These are phyloP conservation scores for Actinopyga echinites DNA, from an alignment of 53 echinoderm and acorn worm species.

Conservation along the genomic window DNA sequence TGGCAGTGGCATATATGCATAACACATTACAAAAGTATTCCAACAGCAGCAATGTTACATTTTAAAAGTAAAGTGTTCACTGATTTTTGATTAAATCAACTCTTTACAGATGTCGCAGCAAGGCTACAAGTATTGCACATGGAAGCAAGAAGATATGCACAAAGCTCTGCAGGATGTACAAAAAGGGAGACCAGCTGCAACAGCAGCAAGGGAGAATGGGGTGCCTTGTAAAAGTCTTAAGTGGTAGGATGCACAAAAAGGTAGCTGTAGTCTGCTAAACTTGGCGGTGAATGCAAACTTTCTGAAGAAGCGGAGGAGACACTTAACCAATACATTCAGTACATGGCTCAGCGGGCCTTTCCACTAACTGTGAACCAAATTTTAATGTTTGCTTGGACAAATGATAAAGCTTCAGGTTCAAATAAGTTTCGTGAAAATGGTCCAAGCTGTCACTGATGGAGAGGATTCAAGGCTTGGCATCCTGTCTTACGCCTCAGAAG, in stretches of 20 bases:
- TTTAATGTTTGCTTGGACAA: slow-evolving; percentile 35
- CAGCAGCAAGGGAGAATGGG: background rate
- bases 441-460: slow-evolving; percentile 59
- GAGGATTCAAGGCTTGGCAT: slow-evolving; percentile 22
- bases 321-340: background rate
- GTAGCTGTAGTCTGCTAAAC: background rate
- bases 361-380: slow-evolving; percentile 45
- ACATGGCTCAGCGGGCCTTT: slow-evolving; percentile 8
- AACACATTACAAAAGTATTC: too few relatives aligned
- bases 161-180: too few relatives aligned
- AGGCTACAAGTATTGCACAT: too few relatives aligned
- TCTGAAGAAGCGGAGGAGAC: background rate
- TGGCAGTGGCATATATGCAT: too few relatives aligned
- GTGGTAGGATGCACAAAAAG: slow-evolving; percentile 13
- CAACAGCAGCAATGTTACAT: too few relatives aligned
- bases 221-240: slow-evolving; percentile 2
- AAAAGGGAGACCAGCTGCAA: too few relatives aligned
- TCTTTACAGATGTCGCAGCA: too few relatives aligned
- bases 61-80: too few relatives aligned
- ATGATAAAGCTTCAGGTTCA: background rate
- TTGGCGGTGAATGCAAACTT: background rate
- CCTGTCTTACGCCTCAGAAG: slow-evolving; percentile 7
- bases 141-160: too few relatives aligned
- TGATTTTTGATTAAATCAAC: too few relatives aligned
- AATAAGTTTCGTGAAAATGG: slow-evolving; percentile 46